Evolutionary conservation across 2,113 vertebrate genomes (phyloP).

Genomic region (Lepus europaeus): DNA sequence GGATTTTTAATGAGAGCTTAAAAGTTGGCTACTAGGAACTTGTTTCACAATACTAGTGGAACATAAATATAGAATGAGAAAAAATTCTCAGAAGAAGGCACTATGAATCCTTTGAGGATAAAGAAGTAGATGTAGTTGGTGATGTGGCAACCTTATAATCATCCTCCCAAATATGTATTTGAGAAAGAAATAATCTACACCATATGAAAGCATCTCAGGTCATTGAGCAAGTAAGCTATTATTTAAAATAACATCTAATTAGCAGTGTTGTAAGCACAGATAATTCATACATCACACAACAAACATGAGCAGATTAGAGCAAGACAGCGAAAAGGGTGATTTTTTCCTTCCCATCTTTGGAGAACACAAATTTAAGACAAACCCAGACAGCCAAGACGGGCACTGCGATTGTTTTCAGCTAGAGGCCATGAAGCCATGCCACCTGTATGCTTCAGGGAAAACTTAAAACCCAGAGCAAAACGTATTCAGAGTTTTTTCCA

Average conservation of each 20-base stretch:
- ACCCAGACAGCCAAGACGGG: not conserved
- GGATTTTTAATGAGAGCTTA: constrained; percentile 1
- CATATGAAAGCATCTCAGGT: constrained; percentile 50
- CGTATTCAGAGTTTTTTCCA: not conserved
- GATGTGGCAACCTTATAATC: constrained; percentile 66
- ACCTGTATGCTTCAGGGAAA: not conserved
- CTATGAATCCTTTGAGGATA: constrained; percentile 47
- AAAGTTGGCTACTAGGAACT: rapidly evolving
- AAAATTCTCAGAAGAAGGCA: constrained; percentile 7
- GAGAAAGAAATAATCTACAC: constrained; percentile 66
- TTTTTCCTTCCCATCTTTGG: not conserved
- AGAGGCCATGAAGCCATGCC: not conserved
- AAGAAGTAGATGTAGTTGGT: constrained; percentile 44
- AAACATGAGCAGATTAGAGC: not conserved
- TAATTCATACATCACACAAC: constrained; percentile 41
- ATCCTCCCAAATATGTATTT: constrained; percentile 67
- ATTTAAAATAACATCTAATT: constrained; percentile 74
- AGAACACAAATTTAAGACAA: not conserved
- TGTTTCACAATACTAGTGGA: not conserved
- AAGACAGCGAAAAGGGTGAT: not conserved
- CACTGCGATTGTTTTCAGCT: not conserved
- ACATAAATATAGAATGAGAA: not conserved
- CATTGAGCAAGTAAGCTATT: constrained; percentile 74
- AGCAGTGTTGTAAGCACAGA: constrained; percentile 56
- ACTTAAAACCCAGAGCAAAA: not conserved